phyloP scores from a whole-genome alignment of 2,888 invertebrate species.

The Acheta domesticus region DNA sequence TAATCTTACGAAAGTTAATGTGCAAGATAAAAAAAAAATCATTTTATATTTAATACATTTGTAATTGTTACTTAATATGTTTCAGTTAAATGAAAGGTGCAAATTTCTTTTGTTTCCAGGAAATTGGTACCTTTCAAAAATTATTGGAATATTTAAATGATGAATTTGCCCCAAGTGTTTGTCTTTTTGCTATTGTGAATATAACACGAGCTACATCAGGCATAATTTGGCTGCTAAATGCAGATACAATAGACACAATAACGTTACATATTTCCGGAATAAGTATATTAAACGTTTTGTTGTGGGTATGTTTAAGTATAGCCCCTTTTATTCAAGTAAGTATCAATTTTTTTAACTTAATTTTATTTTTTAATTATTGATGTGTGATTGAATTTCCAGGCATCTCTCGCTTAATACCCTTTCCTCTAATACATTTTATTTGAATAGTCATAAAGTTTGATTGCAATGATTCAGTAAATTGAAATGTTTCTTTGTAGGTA shows the following conservation, averaged over 20 bases:
- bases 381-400: no score
- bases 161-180: conserved; percentile 71
- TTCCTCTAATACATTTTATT: no score
- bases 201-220: conserved; percentile 70
- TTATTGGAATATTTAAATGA: conserved; percentile 72
- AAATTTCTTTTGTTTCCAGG: conserved; percentile 51
- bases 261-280: conserved; percentile 59
- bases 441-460: no score
- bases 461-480: no score
- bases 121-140: conserved; percentile 75
- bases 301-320: conserved; percentile 64
- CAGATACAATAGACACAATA: conserved; percentile 58
- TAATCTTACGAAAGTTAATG: no score
- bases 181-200: conserved; percentile 72
- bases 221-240: conserved; percentile 61
- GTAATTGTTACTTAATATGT: no score
- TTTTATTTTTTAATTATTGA: no score
- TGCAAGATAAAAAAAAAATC: no score
- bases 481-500: no score
- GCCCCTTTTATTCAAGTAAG: conserved; percentile 70
- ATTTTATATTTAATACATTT: no score
- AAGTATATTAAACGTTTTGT: conserved; percentile 56
- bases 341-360: background rate
- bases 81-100: no score
- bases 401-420: no score